Evolutionary conservation across 2,888 invertebrate genomes (phyloP), one percentile per base, ranked within the genome.

Genomic region (Dendrolimus pini): DNA sequence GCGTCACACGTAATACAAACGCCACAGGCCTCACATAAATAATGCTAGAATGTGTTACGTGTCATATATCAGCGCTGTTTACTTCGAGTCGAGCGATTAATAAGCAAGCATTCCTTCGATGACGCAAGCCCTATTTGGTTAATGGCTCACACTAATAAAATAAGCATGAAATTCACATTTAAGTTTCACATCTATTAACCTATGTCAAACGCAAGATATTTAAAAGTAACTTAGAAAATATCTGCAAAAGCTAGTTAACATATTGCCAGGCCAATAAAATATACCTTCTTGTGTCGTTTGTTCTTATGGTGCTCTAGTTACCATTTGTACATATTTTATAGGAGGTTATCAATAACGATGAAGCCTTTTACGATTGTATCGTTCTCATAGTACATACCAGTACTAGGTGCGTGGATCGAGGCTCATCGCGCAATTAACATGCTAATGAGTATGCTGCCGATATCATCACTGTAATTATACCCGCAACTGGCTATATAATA

Each of bases 381-480:
- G 65, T 47, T 47, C 47, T 47, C 47, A 9, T 12, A 9, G 47
- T 47, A 47, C 59, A 58, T 57, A 14, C 1, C 1, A 47, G 47
- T 47, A 47, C 47, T 47, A 47, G 47, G 47, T 47, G 69, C 69
- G 69, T 75, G 66, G 68, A 69, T 65, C 67, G 75, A 72, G 77
- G 72, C 71, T 77, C 80, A 74, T 75, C 78, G 81, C 73, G 82
- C 86, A 87, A 89, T 90, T 89, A 88, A 84, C 85, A 89, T 89
- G 88, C 83, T 87, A 90, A 89, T 90, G 85, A 86, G 82, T 61
- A 56, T 76, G 78, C 76, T 78, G 73, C 70, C 78, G 89, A 90
- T 89, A 89, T 84, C 83, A 89, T 88, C 89, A 74, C 77, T 69
- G 83, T 87, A 85, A 87, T 89, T 85, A 89, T 82, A 83, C 82